Evolutionary conservation across 2,888 invertebrate species (phyloP).

Genomic region (Dryococelus australis): DNA sequence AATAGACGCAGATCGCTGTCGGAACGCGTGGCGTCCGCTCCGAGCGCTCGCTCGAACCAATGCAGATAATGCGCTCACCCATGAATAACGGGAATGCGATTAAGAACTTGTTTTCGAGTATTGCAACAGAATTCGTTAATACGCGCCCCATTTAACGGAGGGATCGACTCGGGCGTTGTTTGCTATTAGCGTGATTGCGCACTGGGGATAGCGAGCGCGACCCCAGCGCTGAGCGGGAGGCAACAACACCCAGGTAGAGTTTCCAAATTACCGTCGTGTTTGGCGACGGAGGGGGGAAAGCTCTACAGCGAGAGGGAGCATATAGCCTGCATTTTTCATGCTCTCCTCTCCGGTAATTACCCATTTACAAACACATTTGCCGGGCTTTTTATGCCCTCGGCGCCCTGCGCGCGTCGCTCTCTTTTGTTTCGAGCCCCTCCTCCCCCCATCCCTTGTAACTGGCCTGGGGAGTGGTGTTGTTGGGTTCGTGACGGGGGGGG

Average conservation of each 20-base stretch:
- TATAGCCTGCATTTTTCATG: not conserved
- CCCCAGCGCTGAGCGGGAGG: too few species aligned
- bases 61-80: not conserved
- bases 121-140: not conserved
- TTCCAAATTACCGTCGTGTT: not conserved
- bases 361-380: slow-evolving; percentile 6
- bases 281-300: not conserved
- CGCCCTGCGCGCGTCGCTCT: not conserved
- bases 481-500: too few species aligned
- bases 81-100: not conserved
- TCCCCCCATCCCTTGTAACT: too few species aligned
- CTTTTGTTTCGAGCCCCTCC: not conserved
- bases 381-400: not conserved
- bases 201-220: not conserved
- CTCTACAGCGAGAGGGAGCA: too few species aligned
- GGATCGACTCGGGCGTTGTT: not conserved
- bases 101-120: slow-evolving; percentile 5
- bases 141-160: not conserved
- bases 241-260: too few species aligned
- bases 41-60: not conserved
- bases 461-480: too few species aligned
- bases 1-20: not conserved
- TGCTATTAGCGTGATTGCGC: slow-evolving; percentile 6
- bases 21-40: not conserved
- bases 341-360: not conserved